Evolutionary conservation across 2,113 vertebrate species (phyloP).

Genomic region (Oncorhynchus mykiss): DNA sequence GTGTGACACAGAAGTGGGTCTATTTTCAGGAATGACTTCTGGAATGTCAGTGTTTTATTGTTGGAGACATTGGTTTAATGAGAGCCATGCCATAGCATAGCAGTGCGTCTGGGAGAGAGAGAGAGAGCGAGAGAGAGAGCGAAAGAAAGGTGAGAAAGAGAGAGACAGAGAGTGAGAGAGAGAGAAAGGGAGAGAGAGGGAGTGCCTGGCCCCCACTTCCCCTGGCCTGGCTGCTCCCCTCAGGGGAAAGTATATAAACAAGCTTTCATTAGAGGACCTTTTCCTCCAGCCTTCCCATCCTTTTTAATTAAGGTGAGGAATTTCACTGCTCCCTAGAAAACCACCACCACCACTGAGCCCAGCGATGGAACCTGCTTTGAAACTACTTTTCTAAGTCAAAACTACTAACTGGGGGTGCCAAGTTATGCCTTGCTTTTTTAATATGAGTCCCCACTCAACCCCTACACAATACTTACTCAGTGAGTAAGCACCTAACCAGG

Average conservation of each 20-base stretch:
- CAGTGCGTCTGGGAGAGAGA: slow-evolving; percentile 24
- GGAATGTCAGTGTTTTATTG: slow-evolving; percentile 6
- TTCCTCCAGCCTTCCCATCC: slow-evolving; percentile 30
- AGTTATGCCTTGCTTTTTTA: not conserved
- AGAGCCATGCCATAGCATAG: slow-evolving; percentile 45
- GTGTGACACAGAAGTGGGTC: slow-evolving; percentile 23
- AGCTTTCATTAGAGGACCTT: slow-evolving; percentile 56
- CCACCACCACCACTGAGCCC: slow-evolving; percentile 9
- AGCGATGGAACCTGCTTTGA: not conserved
- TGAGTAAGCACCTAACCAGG: not conserved
- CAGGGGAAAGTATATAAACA: slow-evolving; percentile 55
- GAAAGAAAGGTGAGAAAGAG: slow-evolving; percentile 20
- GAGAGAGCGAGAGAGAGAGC: not conserved
- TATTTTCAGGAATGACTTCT: slow-evolving; percentile 44
- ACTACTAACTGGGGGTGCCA: too few species aligned
- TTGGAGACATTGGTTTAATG: slow-evolving; percentile 58
- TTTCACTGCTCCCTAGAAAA: slow-evolving; percentile 29
- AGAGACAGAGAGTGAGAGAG: not conserved
- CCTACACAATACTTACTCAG: not conserved
- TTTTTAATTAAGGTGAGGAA: slow-evolving; percentile 58
- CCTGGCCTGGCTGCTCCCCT: slow-evolving; percentile 3
- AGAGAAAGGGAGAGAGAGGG: slow-evolving; percentile 15
- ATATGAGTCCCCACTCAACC: not conserved
- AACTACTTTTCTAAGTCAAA: too few species aligned
- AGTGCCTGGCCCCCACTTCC: not conserved